These are phyloP conservation scores for Laupala kohalensis DNA, from an alignment of 1,140 invertebrate species.

Conservation along the genomic window DNA sequence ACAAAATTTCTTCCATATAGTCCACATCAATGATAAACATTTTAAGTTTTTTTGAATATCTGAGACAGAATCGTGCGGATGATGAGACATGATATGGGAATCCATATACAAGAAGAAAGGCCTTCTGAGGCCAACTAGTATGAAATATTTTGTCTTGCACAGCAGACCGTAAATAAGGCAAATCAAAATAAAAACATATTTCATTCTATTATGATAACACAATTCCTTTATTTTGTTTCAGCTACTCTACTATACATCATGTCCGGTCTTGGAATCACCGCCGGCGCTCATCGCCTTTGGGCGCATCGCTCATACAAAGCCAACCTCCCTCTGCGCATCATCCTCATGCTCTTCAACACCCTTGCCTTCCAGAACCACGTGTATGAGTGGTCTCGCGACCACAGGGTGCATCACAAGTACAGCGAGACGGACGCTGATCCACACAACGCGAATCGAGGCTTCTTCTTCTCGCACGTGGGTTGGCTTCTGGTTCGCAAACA, in stretches of 20 bases:
- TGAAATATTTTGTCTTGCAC: too few species aligned
- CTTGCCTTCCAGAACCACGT: slow-evolving; percentile 86
- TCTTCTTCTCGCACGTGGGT: slow-evolving; percentile 93
- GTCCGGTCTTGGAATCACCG: slow-evolving; percentile 74
- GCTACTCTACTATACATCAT: slow-evolving; percentile 53
- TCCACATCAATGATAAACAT: too few species aligned
- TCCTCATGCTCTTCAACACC: slow-evolving; percentile 67
- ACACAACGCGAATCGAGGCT: slow-evolving; percentile 85
- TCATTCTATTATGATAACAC: too few species aligned
- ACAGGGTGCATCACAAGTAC: slow-evolving; percentile 93
- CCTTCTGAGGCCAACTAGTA: too few species aligned
- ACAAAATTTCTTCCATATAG: too few species aligned
- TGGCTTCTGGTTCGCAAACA: slow-evolving; percentile 89
- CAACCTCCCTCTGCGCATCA: slow-evolving; percentile 64
- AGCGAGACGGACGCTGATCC: slow-evolving; percentile 93
- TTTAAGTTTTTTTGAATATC: too few species aligned
- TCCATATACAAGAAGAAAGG: too few species aligned
- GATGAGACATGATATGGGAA: too few species aligned
- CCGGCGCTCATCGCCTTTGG: slow-evolving; percentile 89
- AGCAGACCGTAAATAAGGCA: too few species aligned
- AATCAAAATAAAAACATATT: too few species aligned
- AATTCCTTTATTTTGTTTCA: too few species aligned
- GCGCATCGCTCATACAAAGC: slow-evolving; percentile 90
- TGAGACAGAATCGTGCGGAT: too few species aligned
- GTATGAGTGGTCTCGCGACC: slow-evolving; percentile 88